These are phyloP conservation scores for Berghia stephanieae DNA, from an alignment of 1,140 invertebrate genomes.

Conservation along the genomic window DNA sequence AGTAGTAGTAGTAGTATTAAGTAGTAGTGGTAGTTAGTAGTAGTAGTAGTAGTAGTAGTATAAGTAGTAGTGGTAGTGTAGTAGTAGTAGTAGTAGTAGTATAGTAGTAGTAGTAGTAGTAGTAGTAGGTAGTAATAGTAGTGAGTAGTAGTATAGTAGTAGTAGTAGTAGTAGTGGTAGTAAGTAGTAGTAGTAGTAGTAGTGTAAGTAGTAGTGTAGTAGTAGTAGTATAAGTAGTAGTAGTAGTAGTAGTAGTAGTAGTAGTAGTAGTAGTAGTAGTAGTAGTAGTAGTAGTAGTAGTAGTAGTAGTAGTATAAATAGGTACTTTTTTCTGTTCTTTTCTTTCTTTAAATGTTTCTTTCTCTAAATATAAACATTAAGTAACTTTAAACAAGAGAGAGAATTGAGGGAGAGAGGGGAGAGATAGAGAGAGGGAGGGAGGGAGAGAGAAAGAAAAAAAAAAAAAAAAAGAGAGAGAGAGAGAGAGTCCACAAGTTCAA, in stretches of 20 bases:
- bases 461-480: neutral
- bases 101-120: no score
- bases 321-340: neutral
- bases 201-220: no score
- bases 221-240: no score
- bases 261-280: slow-evolving; percentile 18
- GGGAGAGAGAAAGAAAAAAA: neutral
- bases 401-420: neutral
- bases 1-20: no score
- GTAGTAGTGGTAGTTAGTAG: no score
- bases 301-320: slow-evolving; percentile 12
- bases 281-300: slow-evolving; percentile 24
- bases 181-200: no score
- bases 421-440: neutral
- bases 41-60: no score
- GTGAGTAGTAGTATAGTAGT: no score
- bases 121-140: no score
- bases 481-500: neutral
- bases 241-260: neutral
- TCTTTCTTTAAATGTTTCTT: neutral
- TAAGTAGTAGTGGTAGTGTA: no score
- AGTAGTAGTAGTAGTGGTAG: slow-evolving; percentile 6
- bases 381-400: neutral
- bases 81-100: no score
- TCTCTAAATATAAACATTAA: neutral